These are phyloP conservation scores for Hirudo medicinalis DNA, from an alignment of 1,140 invertebrate genomes.

Conservation along the genomic window DNA sequence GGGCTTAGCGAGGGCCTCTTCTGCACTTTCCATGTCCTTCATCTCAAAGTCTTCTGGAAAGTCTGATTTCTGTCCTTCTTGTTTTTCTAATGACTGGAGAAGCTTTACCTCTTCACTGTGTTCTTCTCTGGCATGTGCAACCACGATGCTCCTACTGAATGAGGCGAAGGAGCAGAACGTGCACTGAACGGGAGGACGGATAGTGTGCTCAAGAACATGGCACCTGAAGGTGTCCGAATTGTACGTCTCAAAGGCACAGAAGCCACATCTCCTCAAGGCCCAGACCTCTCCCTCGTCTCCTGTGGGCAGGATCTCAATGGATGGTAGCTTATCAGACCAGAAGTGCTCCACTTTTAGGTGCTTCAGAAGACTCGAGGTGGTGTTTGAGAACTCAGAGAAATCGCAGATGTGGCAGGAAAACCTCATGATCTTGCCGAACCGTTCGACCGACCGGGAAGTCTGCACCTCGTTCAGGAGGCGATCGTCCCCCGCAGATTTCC, in stretches of 20 bases:
- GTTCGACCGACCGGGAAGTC: not conserved
- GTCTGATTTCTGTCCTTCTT: not conserved
- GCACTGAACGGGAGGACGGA: not conserved
- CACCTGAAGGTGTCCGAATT: conserved; percentile 1
- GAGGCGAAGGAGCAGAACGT: conserved; percentile 8
- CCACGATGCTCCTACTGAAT: conserved; percentile 10
- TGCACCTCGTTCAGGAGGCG: not conserved
- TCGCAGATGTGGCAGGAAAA: conserved; percentile 10
- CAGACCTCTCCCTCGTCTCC: conserved; percentile 8
- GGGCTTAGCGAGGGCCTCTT: not conserved
- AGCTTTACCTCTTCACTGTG: not conserved
- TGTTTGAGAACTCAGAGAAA: not conserved
- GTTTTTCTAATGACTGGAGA: not conserved
- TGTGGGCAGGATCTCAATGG: conserved; percentile 9
- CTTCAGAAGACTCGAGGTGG: not conserved
- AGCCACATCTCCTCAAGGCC: conserved; percentile 14
- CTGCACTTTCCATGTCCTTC: not conserved
- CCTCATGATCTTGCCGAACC: not conserved
- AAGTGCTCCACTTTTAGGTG: conserved; percentile 1
- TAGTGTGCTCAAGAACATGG: conserved; percentile 7
- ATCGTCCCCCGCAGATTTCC: not conserved
- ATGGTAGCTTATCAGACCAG: not conserved
- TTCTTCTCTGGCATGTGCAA: conserved; percentile 39
- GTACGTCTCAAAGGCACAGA: conserved; percentile 14
- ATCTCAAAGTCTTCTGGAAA: not conserved